Evolutionary conservation across 2,888 invertebrate genomes (phyloP), one percentile per base, ranked within the genome.

Genomic region (Clostera curtula): DNA sequence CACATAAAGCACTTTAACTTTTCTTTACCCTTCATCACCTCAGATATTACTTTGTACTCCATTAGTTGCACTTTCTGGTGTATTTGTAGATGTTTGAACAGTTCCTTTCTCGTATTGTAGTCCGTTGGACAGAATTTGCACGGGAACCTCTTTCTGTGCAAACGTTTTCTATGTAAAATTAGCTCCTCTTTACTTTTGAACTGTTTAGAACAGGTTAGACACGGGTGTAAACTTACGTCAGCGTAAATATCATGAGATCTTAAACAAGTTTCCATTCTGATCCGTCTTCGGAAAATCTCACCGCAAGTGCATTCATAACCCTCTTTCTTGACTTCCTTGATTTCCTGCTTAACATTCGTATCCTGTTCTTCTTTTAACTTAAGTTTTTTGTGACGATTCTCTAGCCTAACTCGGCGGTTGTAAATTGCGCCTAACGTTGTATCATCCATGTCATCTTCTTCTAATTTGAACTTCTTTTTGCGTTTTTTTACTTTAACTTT

Each of bases 101-200:
- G 50, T 27, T 76, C 75, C 36, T 80, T 82, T 0, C 73, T 51
- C 0, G 75, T 77, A 30, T 69, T 58, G 24, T 80, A 80, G 37
- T 80, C 77, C n/a, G 79, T 79, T 0, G 83, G 83, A 29, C 83
- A 83, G 34, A 83, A 82, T 47, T 83, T 83, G 36, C 83, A 83
- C 0, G 74, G 70, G 30, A 75, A 80, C 29, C 67, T 65, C 38
- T 77, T 80, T 25, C 71, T 54, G 18, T 82, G 83, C 3, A 69
- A 36, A 22, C 72, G 46, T 37, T 72, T 71, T n/a, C 76, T 54
- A 34, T 83, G 83, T 16, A 53, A 38, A 0, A 57, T 43, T 8
- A 82, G 40, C 9, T 74, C 68, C 12, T 68, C 62, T 51, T 79
- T 79, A 8, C 67, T 58, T 27, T 64, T 68, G 16, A 75, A 80